A percentile compares a stretch with the other conserved stretches of the same genome.
Evolutionary conservation across 2,888 invertebrate species (phyloP).

Genomic region (Yponomeuta cagnagella): DNA sequence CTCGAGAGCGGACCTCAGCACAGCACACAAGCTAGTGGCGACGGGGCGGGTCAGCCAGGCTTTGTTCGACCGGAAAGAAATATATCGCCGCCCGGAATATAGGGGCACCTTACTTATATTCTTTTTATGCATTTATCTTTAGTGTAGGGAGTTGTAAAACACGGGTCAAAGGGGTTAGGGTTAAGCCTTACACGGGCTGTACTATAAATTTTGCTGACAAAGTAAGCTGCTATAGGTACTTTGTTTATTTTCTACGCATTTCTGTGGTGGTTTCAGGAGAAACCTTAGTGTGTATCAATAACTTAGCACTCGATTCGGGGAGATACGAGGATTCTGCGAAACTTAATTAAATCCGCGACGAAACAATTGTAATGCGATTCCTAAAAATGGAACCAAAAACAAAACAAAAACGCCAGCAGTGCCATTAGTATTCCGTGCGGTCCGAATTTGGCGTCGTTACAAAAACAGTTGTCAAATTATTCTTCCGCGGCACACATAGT

Average conservation of each 20-base stretch:
- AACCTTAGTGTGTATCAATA: too few species aligned
- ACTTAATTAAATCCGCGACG: not conserved
- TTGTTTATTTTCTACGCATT: not conserved
- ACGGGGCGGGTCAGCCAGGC: slow-evolving; percentile 7
- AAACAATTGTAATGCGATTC: not conserved
- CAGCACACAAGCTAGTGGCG: slow-evolving; percentile 5
- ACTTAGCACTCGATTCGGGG: too few species aligned
- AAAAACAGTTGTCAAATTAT: slow-evolving; percentile 19
- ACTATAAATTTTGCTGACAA: not conserved
- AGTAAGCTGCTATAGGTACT: not conserved
- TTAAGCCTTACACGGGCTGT: not conserved
- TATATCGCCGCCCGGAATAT: slow-evolving; percentile 9
- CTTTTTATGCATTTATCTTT: slow-evolving; percentile 3
- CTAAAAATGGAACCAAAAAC: not conserved
- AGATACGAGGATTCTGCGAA: not conserved
- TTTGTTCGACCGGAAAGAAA: slow-evolving; percentile 14
- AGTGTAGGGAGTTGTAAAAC: not conserved
- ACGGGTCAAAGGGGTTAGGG: not conserved
- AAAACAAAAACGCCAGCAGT: not conserved
- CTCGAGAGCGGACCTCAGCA: slow-evolving; percentile 10
- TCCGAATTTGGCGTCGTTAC: slow-evolving; percentile 18
- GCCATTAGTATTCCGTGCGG: slow-evolving; percentile 20
- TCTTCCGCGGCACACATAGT: slow-evolving; percentile 11
- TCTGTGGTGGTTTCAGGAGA: too few species aligned
- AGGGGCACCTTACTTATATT: slow-evolving; percentile 10